Conservation (phyloP, 2,888 invertebrate genomes). For the Andrena hattorfiana region DNA sequence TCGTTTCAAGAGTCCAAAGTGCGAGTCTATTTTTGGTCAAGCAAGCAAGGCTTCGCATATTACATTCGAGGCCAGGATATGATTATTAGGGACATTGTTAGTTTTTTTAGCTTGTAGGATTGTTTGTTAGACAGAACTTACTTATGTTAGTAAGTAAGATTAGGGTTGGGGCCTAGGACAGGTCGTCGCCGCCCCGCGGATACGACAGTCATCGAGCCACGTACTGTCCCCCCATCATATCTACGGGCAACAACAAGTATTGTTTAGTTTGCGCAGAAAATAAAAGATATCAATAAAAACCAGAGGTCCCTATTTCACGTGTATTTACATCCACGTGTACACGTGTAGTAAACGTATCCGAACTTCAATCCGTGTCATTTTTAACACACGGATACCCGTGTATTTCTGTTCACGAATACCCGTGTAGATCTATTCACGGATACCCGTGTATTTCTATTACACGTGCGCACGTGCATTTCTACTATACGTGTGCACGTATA, state of each 20-base stretch:
- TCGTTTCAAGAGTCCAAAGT: conserved; percentile 36
- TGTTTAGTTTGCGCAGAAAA: conserved; percentile 85
- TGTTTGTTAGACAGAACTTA: conserved; percentile 85
- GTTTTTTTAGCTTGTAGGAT: conserved; percentile 80
- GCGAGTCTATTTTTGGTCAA: conserved; percentile 61
- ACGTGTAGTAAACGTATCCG: no score
- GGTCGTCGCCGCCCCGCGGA: conserved; percentile 87
- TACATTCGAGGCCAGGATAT: conserved; percentile 82
- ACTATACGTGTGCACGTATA: no score
- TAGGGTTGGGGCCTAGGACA: conserved; percentile 85
- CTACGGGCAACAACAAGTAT: conserved; percentile 86
- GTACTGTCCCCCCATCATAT: conserved; percentile 87
- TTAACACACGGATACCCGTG: no score
- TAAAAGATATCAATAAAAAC: conserved; percentile 68
- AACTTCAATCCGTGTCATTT: no score
- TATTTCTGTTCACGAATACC: no score
- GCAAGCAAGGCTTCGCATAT: conserved; percentile 83
- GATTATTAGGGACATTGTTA: conserved; percentile 78
- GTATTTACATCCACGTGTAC: no score
- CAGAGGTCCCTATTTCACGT: no score
- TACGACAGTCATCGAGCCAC: conserved; percentile 88
- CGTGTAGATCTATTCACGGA: no score
- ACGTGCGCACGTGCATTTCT: no score
- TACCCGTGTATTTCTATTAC: no score
- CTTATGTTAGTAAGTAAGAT: conserved; percentile 86